phyloP scores from a whole-genome alignment of 2,113 vertebrate species.

The Hippocampus mohnikei region DNA sequence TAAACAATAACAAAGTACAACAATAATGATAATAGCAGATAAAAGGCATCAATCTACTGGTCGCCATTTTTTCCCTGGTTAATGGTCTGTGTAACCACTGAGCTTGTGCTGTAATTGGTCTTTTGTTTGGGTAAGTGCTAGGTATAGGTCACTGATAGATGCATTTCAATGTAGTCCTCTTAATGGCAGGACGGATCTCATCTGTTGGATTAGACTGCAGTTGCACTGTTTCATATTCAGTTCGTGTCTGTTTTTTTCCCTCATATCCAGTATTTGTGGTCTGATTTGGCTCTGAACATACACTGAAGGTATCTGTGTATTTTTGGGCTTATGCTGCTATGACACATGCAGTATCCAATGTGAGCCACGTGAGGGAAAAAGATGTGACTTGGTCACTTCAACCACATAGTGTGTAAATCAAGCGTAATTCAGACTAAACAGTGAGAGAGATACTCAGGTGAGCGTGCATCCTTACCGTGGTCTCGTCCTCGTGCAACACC shows the following conservation, averaged over 20 bases:
- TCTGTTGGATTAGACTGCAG: neutral
- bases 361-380: neutral
- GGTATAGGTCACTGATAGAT: neutral
- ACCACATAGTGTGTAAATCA: neutral
- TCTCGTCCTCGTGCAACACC: slow-evolving; percentile 98
- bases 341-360: neutral
- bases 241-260: neutral
- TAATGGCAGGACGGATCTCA: neutral
- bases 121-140: neutral
- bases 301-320: too few species aligned
- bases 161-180: neutral
- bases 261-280: neutral
- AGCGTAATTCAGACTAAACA: neutral
- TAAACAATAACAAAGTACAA: neutral
- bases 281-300: neutral
- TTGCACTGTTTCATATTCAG: neutral
- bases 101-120: too few species aligned
- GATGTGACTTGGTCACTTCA: neutral
- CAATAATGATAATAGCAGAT: neutral
- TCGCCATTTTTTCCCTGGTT: neutral
- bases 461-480: slow-evolving; percentile 84
- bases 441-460: neutral
- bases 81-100: too few species aligned
- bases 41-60: neutral
- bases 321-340: neutral